Evolutionary conservation across 2,797 vertebrate species (phyloP).

Genomic region (Novumbra hubbsi): DNA sequence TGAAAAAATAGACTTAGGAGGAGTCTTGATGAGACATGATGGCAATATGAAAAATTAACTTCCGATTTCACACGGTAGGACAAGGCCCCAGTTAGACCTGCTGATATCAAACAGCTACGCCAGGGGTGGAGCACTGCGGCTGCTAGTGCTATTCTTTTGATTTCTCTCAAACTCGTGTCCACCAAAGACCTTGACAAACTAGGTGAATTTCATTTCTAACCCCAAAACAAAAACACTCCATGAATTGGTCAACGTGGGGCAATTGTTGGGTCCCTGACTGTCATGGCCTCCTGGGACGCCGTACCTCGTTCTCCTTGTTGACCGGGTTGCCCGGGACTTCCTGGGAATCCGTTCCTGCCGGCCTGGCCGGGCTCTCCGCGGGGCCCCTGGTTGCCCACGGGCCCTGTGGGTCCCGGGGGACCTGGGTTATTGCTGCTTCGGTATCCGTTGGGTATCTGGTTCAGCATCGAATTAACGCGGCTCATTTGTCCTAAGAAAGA

Average conservation of each 20-base stretch:
- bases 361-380: constrained; percentile 86
- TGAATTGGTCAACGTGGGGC: neutral
- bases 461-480: constrained; percentile 89
- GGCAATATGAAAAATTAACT: neutral
- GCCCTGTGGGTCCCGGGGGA: constrained; percentile 84
- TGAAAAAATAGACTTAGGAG: neutral
- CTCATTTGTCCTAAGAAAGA: constrained; percentile 88
- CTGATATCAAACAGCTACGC: neutral
- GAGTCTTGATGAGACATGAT: neutral
- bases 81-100: neutral
- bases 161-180: neutral
- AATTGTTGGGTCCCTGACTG: neutral
- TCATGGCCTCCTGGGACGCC: constrained; percentile 1
- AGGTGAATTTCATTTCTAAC: neutral
- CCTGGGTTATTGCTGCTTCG: constrained; percentile 88
- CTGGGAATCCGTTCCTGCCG: constrained; percentile 89
- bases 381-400: constrained; percentile 77
- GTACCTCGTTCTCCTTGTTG: constrained; percentile 89
- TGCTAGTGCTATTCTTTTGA: neutral
- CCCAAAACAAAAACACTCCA: neutral
- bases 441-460: constrained; percentile 92
- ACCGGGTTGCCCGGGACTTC: constrained; percentile 84
- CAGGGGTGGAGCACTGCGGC: neutral
- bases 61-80: neutral
- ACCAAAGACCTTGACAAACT: neutral